Conservation (phyloP, 2,888 invertebrate species). For the Leucophora obtusa region DNA sequence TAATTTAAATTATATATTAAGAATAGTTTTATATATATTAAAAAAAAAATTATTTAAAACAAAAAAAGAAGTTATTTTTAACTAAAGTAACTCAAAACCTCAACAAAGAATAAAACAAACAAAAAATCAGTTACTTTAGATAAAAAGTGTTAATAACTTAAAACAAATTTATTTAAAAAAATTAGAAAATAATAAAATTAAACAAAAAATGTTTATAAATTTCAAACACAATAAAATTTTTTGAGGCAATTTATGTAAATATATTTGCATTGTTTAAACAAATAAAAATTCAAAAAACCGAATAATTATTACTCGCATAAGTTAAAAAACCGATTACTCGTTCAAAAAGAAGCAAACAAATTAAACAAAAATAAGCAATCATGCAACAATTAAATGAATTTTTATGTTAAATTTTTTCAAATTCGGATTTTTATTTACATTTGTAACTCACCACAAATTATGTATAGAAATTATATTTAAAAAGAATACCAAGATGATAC, state of each 20-base stretch:
- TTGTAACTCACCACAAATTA: conserved; percentile 28
- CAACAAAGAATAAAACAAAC: conserved; percentile 28
- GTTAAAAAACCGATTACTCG: conserved; percentile 58
- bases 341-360: conserved; percentile 35
- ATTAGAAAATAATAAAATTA: conserved; percentile 23
- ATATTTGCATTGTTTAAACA: conserved; percentile 59
- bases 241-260: conserved; percentile 65
- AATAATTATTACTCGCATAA: conserved; percentile 61
- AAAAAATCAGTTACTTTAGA: conserved; percentile 58
- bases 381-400: conserved; percentile 26
- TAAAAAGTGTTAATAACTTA: conserved; percentile 59
- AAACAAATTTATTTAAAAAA: conserved; percentile 61
- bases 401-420: conserved; percentile 3
- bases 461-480: conserved; percentile 30
- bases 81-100: conserved; percentile 59
- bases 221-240: conserved; percentile 49
- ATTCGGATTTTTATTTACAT: conserved; percentile 15
- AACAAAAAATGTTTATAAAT: conserved; percentile 38
- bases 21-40: conserved; percentile 53
- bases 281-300: conserved; percentile 17
- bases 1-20: conserved; percentile 50
- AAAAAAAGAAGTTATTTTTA: conserved; percentile 50
- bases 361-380: conserved; percentile 43
- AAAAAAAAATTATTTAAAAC: not conserved
- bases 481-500: conserved; percentile 33